Percentiles rank a stretch among this genome's conserved stretches.
These are phyloP conservation scores for Marcusenius ussheri DNA, from an alignment of 2,113 vertebrate species.

Conservation along the genomic window DNA sequence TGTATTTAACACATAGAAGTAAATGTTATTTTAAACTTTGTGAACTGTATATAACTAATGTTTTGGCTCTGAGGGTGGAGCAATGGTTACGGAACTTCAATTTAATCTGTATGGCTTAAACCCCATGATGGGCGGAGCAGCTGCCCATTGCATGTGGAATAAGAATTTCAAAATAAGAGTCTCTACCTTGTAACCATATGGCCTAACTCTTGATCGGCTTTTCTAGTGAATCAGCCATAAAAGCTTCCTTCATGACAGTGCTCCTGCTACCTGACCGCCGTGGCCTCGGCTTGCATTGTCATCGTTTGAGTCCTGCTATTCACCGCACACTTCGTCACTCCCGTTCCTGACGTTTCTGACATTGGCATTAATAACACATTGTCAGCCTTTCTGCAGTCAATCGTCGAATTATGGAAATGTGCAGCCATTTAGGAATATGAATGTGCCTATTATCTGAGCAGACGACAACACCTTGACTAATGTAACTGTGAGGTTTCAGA, in stretches of 20 bases:
- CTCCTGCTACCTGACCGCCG: background rate
- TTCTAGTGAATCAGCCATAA: background rate
- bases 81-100: background rate
- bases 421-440: background rate
- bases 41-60: background rate
- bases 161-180: background rate
- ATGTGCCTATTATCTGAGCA: constrained; percentile 1
- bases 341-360: background rate
- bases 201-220: background rate
- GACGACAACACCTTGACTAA: background rate
- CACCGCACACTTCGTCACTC: background rate
- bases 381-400: background rate
- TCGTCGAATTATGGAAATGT: background rate
- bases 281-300: background rate
- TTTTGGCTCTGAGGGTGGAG: background rate
- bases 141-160: background rate
- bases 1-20: background rate
- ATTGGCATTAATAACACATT: too few relatives aligned
- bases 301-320: background rate
- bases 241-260: background rate
- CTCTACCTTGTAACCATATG: background rate
- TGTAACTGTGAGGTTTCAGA: background rate
- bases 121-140: background rate
- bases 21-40: background rate
- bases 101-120: background rate